Conservation (phyloP, 2,888 invertebrate species). For the Esperia sulphurella region DNA sequence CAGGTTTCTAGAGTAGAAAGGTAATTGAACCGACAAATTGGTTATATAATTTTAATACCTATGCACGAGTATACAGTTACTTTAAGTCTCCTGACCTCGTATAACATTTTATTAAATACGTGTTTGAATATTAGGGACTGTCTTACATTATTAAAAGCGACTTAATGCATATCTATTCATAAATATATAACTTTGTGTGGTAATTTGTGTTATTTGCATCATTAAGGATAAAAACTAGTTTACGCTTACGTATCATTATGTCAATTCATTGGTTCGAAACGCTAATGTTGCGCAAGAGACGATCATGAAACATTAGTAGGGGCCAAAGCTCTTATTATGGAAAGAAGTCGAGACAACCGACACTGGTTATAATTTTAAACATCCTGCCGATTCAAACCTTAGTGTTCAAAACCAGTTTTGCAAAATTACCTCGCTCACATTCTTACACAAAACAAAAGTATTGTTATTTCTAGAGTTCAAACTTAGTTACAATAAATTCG, state of each 20-base stretch:
- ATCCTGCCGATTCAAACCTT: conserved; percentile 3
- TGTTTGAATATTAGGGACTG: too few relatives aligned
- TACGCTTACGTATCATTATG: not conserved
- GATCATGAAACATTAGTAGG: conserved; percentile 17
- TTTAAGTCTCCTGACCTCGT: too few relatives aligned
- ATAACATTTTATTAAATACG: too few relatives aligned
- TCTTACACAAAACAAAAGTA: not conserved
- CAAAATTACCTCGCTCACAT: not conserved
- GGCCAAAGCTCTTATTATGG: conserved; percentile 23
- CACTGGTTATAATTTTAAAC: conserved; percentile 19
- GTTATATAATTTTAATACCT: too few relatives aligned
- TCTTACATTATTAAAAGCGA: too few relatives aligned
- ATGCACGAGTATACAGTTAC: too few relatives aligned
- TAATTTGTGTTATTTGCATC: not conserved
- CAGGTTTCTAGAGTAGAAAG: not conserved
- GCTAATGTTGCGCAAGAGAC: not conserved
- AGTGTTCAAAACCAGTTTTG: not conserved
- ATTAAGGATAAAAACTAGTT: not conserved
- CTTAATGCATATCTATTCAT: too few relatives aligned
- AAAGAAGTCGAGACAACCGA: conserved; percentile 26
- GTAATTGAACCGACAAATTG: not conserved
- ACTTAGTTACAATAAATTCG: conserved; percentile 5
- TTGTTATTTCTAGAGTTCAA: not conserved
- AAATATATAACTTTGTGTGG: too few relatives aligned
- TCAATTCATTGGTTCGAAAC: not conserved